Evolutionary conservation across 2,797 vertebrate species (phyloP).

Genomic region (Anguilla megastoma): DNA sequence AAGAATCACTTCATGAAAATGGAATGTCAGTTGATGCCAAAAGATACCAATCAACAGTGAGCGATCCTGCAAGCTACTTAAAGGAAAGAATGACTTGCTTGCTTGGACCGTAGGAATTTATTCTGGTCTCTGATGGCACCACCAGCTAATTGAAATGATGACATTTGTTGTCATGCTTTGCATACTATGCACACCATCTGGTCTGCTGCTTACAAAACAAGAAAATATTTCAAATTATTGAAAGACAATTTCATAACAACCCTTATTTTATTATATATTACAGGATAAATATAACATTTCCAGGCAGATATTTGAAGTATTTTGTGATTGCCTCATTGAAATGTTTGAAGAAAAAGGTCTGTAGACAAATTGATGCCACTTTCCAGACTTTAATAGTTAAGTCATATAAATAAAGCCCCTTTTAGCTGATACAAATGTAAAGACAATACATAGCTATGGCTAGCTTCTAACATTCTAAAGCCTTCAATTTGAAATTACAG

Average conservation of each 20-base stretch:
- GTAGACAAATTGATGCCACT: neutral
- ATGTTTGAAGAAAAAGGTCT: neutral
- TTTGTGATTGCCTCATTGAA: neutral
- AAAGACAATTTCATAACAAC: neutral
- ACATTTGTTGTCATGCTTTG: neutral
- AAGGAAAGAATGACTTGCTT: neutral
- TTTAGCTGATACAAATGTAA: neutral
- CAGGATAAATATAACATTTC: neutral
- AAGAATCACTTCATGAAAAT: conserved; percentile 6
- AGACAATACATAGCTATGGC: neutral
- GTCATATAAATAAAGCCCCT: neutral
- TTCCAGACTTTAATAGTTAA: neutral
- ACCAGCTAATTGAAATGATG: neutral
- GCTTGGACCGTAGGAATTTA: neutral
- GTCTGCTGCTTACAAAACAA: neutral
- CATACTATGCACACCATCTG: neutral
- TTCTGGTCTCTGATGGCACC: neutral
- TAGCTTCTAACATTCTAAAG: neutral
- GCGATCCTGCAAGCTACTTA: neutral
- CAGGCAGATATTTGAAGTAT: neutral
- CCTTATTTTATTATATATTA: neutral
- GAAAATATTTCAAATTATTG: neutral
- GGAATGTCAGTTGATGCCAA: conserved; percentile 4
- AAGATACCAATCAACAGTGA: neutral
- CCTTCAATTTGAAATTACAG: neutral